Percentiles rank a stretch among this genome's conserved stretches.
Conservation (phyloP, 2,888 invertebrate species). For the Ennomos quercinarius region DNA sequence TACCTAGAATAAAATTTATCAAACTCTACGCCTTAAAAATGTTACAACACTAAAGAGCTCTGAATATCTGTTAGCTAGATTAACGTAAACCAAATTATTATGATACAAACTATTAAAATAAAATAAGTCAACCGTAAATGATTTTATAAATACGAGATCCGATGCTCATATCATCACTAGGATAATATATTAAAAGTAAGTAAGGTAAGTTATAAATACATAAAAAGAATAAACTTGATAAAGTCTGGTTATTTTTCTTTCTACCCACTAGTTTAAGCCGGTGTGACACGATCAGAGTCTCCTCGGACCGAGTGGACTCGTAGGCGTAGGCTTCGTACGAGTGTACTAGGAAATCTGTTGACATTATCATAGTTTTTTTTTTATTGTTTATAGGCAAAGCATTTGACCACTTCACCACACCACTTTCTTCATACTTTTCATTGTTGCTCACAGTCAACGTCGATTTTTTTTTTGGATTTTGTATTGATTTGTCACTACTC, state of each 20-base stretch:
- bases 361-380: no score
- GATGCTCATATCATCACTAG: slow-evolving; percentile 46
- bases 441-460: no score
- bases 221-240: slow-evolving; percentile 25
- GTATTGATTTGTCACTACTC: no score
- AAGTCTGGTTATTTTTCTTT: slow-evolving; percentile 1
- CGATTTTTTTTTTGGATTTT: no score
- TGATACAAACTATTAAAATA: slow-evolving; percentile 41
- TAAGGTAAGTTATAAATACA: slow-evolving; percentile 37
- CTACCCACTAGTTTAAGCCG: no score
- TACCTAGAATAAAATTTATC: slow-evolving; percentile 1
- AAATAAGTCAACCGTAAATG: slow-evolving; percentile 30
- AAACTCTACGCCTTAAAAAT: slow-evolving; percentile 18
- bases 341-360: no score
- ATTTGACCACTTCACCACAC: no score
- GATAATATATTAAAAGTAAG: slow-evolving; percentile 29
- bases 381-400: no score
- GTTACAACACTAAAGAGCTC: background rate
- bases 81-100: slow-evolving; percentile 52
- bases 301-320: no score
- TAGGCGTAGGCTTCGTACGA: no score
- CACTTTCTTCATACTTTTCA: no score
- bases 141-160: slow-evolving; percentile 63
- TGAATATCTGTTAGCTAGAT: slow-evolving; percentile 52
- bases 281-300: no score